Conservation (phyloP, 2,113 vertebrate species). For the Paracyprichromis sp. region DNA sequence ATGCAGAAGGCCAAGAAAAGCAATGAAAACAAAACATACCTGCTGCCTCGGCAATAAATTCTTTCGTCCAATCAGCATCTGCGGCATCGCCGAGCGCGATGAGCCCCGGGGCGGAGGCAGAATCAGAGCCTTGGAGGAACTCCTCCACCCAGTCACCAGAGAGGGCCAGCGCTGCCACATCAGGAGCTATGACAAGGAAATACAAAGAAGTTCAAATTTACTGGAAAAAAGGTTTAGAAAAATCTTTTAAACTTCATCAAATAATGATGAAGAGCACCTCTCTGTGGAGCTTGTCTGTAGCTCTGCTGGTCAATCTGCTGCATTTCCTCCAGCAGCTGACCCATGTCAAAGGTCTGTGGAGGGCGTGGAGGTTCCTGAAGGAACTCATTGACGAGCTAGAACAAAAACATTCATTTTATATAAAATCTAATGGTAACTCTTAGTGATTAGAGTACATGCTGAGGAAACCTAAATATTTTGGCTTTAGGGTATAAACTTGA, state of each 20-base stretch:
- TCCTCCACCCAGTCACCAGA: conserved; percentile 95
- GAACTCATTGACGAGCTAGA: conserved; percentile 92
- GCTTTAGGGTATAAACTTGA: not conserved
- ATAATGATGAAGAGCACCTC: conserved; percentile 70
- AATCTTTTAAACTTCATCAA: not conserved
- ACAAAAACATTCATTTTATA: not conserved
- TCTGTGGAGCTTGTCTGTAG: conserved; percentile 90
- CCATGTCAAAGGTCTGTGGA: conserved; percentile 96
- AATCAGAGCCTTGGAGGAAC: conserved; percentile 80
- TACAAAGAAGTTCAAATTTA: not conserved
- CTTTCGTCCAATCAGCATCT: conserved; percentile 93
- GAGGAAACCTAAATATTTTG: not conserved
- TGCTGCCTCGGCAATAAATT: conserved; percentile 93
- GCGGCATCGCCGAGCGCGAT: conserved; percentile 70
- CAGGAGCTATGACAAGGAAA: conserved; percentile 76
- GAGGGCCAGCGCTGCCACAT: conserved; percentile 90
- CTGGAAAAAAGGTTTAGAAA: not conserved
- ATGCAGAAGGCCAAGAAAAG: not conserved
- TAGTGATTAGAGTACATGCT: not conserved
- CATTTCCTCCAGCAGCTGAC: conserved; percentile 96
- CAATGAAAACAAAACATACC: conserved; percentile 60
- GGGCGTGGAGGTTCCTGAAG: conserved; percentile 84
- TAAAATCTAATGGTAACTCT: not conserved
- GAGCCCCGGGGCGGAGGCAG: conserved; percentile 70
- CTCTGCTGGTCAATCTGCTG: conserved; percentile 96